phyloP scores from a whole-genome alignment of 2,888 invertebrate genomes.

The Liopterus haemorrhoidalis region DNA sequence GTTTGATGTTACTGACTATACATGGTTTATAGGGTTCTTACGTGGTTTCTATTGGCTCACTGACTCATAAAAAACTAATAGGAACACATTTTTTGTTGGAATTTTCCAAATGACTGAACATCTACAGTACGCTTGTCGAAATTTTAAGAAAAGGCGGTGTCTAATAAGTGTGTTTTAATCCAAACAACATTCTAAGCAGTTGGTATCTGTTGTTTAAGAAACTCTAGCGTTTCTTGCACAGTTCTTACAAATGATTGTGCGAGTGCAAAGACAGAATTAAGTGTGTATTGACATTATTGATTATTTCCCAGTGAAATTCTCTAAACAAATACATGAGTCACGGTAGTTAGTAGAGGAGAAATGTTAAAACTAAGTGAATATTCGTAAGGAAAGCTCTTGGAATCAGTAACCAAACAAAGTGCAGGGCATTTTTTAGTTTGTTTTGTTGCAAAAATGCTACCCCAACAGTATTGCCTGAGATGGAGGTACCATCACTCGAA shows the following conservation, averaged over 20 bases:
- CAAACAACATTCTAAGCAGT: constrained; percentile 18
- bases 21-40: constrained; percentile 48
- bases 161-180: constrained; percentile 25
- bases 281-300: constrained; percentile 42
- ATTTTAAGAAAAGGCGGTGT: constrained; percentile 42
- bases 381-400: too few relatives aligned
- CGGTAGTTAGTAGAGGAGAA: too few relatives aligned
- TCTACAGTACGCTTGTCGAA: constrained; percentile 44
- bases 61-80: constrained; percentile 47
- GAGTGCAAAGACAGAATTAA: constrained; percentile 30
- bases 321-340: too few relatives aligned
- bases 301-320: constrained; percentile 42
- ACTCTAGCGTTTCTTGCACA: constrained; percentile 19
- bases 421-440: too few relatives aligned
- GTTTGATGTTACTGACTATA: constrained; percentile 39
- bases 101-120: constrained; percentile 60
- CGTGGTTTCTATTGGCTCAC: constrained; percentile 48
- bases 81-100: constrained; percentile 50
- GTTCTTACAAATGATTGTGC: constrained; percentile 19
- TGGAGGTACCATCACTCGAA: constrained; percentile 93
- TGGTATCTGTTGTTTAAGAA: constrained; percentile 11
- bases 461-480: constrained; percentile 85
- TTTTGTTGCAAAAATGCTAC: constrained; percentile 58
- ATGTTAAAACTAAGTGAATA: too few relatives aligned
- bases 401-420: too few relatives aligned